These are phyloP conservation scores for Pagetopsis macropterus DNA, from an alignment of 2,797 vertebrate species.

Conservation along the genomic window DNA sequence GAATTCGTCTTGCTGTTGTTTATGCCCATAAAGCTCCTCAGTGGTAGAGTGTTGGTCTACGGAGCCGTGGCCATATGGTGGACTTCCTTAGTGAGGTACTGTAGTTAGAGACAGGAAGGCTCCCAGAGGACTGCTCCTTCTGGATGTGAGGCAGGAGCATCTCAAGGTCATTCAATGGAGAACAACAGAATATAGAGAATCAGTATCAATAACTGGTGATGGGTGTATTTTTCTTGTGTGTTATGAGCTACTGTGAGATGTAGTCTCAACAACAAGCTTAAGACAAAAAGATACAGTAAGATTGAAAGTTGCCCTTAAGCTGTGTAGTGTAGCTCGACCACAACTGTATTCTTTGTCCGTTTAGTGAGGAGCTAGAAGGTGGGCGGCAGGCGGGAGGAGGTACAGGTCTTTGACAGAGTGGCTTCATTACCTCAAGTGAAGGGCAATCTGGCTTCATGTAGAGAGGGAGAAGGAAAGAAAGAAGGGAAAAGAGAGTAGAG, in stretches of 20 bases:
- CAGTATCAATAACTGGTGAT: conserved; percentile 14
- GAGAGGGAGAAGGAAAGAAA: neutral
- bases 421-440: conserved; percentile 82
- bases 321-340: conserved; percentile 52
- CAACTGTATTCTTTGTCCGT: conserved; percentile 46
- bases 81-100: conserved; percentile 26
- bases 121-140: conserved; percentile 31
- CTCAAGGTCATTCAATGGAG: conserved; percentile 62
- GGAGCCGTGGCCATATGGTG: conserved; percentile 61
- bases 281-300: conserved; percentile 41
- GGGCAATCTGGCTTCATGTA: conserved; percentile 77
- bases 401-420: conserved; percentile 79
- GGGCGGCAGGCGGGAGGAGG: conserved; percentile 51
- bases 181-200: conserved; percentile 28
- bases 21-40: conserved; percentile 62
- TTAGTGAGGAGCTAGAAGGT: conserved; percentile 49
- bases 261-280: conserved; percentile 34
- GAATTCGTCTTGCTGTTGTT: conserved; percentile 58
- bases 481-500: neutral
- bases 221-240: conserved; percentile 16
- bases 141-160: conserved; percentile 27
- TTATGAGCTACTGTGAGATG: conserved; percentile 25
- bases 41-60: conserved; percentile 41
- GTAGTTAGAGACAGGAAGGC: conserved; percentile 21
- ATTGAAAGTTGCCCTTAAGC: conserved; percentile 50